Percentiles rank a stretch among this genome's conserved stretches.
Conservation (phyloP, 2,113 vertebrate species). For the Cyanocitta stelleri region DNA sequence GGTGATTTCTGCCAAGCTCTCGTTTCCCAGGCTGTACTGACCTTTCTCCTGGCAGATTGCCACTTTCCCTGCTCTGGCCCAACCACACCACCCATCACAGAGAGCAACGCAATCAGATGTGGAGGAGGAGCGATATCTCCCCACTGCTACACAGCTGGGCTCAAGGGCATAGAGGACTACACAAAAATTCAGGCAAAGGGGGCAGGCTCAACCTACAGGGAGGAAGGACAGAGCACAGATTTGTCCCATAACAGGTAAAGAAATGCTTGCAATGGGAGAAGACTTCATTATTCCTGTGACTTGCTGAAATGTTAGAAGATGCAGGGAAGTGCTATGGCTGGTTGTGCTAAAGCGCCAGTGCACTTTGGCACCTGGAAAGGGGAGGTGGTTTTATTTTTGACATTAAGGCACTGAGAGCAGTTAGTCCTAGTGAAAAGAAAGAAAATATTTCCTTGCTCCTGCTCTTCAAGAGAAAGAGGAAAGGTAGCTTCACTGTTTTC, state of each 20-base stretch:
- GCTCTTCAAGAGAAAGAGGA: background rate
- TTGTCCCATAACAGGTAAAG: background rate
- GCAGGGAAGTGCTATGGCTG: background rate
- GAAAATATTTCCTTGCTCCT: background rate
- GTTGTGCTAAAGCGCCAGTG: accelerated
- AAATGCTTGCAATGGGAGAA: background rate
- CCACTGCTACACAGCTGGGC: background rate
- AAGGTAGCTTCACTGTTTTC: background rate
- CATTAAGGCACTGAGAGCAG: background rate
- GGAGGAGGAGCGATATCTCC: constrained; percentile 13
- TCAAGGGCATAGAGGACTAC: constrained; percentile 13
- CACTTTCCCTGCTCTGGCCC: background rate
- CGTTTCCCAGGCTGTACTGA: constrained; percentile 2
- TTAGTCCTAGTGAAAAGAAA: background rate
- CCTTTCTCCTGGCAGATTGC: constrained; percentile 23
- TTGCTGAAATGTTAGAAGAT: background rate
- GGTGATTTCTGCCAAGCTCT: background rate
- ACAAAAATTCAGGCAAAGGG: background rate
- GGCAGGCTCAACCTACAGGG: background rate
- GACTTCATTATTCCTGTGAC: background rate
- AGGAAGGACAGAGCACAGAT: background rate
- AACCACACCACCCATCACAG: background rate
- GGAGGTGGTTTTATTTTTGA: background rate
- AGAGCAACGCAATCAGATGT: background rate
- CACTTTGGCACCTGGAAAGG: background rate